Conservation (phyloP, 2,888 invertebrate genomes). For the Drosophila pseudotalamancana region DNA sequence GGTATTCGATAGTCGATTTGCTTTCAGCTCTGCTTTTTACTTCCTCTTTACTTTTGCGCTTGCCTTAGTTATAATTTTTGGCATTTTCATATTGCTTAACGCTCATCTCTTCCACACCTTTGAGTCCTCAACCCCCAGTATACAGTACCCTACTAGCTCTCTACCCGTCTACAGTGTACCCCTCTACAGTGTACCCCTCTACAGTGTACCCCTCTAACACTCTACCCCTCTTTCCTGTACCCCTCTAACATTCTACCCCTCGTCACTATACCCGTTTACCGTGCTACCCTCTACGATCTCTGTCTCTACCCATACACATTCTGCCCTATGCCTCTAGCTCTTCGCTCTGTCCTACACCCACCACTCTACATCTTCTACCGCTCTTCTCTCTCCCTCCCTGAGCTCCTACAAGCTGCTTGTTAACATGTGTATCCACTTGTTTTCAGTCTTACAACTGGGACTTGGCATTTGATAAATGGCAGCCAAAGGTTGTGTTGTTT, state of each 20-base stretch:
- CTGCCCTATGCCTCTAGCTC: too few species aligned
- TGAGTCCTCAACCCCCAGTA: not conserved
- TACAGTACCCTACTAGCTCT: too few species aligned
- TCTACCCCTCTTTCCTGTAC: too few species aligned
- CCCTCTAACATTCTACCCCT: too few species aligned
- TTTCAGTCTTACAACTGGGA: constrained; percentile 21
- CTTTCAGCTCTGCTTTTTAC: not conserved
- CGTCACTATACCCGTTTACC: too few species aligned
- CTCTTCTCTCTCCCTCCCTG: not conserved
- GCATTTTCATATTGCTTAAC: constrained; percentile 60
- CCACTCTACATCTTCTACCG: too few species aligned
- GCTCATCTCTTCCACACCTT: constrained; percentile 2
- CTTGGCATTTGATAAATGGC: constrained; percentile 28
- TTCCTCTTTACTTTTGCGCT: constrained; percentile 15
- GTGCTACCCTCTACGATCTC: too few species aligned
- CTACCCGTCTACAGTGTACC: too few species aligned
- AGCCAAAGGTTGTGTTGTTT: constrained; percentile 5
- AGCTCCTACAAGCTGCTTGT: constrained; percentile 2
- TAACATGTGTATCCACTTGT: constrained; percentile 53
- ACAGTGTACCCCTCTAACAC: too few species aligned
- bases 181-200: too few species aligned
- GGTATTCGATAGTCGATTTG: not conserved
- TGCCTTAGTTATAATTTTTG: constrained; percentile 63
- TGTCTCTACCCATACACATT: too few species aligned
- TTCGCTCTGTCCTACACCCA: too few species aligned